Evolutionary conservation across 2,113 vertebrate species (phyloP).

Genomic region (Rhinopithecus roxellana): DNA sequence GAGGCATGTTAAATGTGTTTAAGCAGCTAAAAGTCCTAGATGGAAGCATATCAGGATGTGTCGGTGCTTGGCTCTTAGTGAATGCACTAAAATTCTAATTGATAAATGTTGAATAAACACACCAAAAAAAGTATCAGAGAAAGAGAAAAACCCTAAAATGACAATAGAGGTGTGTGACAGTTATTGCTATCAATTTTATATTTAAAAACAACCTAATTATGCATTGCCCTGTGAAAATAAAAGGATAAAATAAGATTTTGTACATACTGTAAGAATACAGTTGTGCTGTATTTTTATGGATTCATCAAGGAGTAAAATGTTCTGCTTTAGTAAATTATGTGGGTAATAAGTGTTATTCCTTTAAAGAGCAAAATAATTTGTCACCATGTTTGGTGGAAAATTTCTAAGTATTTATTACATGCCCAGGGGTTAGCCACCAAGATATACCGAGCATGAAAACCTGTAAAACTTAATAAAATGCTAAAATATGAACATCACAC

Average conservation of each 20-base stretch:
- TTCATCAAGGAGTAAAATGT: not conserved
- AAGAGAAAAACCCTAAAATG: not conserved
- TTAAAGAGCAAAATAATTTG: not conserved
- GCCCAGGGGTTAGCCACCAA: not conserved
- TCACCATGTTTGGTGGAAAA: not conserved
- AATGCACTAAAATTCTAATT: not conserved
- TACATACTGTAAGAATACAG: not conserved
- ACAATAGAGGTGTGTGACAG: not conserved
- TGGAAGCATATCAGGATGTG: not conserved
- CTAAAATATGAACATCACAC: not conserved
- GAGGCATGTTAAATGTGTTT: not conserved
- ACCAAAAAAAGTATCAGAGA: conserved; percentile 19
- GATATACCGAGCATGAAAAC: not conserved
- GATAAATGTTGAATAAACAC: conserved; percentile 3
- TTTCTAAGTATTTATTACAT: not conserved
- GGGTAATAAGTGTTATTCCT: conserved; percentile 2
- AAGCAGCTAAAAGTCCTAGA: conserved; percentile 36
- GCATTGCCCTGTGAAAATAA: not conserved
- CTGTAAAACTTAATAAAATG: not conserved
- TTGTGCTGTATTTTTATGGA: not conserved
- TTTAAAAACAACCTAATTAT: conserved; percentile 15
- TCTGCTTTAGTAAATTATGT: not conserved
- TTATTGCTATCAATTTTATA: not conserved
- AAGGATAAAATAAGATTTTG: not conserved
- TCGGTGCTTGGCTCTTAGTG: not conserved